phyloP scores from a whole-genome alignment of 2,797 vertebrate species.

The Nannoperca australis region DNA sequence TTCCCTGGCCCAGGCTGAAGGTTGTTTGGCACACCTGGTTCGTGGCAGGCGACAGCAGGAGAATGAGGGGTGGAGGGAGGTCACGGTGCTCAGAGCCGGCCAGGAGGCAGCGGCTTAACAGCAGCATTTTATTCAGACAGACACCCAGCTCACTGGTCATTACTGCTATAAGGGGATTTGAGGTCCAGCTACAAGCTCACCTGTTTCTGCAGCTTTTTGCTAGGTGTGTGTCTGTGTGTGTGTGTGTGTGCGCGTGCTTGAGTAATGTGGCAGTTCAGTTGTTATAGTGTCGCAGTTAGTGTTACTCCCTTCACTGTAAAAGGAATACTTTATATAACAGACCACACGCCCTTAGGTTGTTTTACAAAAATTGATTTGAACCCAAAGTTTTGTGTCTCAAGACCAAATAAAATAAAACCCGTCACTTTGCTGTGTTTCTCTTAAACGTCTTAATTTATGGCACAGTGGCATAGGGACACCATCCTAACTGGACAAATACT shows the following conservation, averaged over 20 bases:
- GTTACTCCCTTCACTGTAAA: neutral
- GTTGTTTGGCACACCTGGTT: conserved; percentile 74
- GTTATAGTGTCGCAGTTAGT: neutral
- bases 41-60: conserved; percentile 55
- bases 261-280: conserved; percentile 2
- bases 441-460: neutral
- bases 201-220: conserved; percentile 46
- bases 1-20: conserved; percentile 60
- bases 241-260: neutral
- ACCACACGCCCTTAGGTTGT: neutral
- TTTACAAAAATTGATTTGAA: neutral
- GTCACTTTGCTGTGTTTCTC: neutral
- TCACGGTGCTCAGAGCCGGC: conserved; percentile 53
- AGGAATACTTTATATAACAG: neutral
- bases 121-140: conserved; percentile 69
- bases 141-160: conserved; percentile 58
- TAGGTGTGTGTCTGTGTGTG: neutral
- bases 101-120: conserved; percentile 64
- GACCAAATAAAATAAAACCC: neutral
- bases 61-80: conserved; percentile 56
- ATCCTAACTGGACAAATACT: neutral
- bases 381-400: neutral
- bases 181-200: conserved; percentile 51
- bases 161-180: conserved; percentile 65
- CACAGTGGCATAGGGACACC: no score